Conservation (phyloP, 2,113 vertebrate species). For the Speoplatyrhinus poulsoni region DNA sequence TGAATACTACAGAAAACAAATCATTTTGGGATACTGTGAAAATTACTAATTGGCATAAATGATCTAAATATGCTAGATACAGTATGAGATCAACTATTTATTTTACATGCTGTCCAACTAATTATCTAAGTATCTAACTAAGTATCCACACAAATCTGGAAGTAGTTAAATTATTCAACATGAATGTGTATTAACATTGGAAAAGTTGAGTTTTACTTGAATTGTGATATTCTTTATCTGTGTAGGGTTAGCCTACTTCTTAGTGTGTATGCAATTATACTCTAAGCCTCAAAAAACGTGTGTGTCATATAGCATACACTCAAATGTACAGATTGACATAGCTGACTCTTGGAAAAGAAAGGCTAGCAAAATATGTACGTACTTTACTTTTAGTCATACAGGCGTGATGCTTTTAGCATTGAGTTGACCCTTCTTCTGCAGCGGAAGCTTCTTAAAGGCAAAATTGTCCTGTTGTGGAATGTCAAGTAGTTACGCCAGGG, state of each 20-base stretch:
- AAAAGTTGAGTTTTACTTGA: too few species aligned
- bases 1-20: not conserved
- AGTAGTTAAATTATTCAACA: not conserved
- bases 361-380: slow-evolving; percentile 22
- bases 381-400: not conserved
- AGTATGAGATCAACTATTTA: too few species aligned
- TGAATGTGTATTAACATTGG: too few species aligned
- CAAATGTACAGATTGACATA: too few species aligned
- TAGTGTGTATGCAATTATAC: too few species aligned
- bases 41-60: not conserved
- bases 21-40: not conserved
- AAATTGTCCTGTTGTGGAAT: slow-evolving; percentile 59
- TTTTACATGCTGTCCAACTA: too few species aligned
- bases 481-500: slow-evolving; percentile 59
- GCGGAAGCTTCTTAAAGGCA: slow-evolving; percentile 39
- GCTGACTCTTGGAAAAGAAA: not conserved
- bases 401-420: slow-evolving; percentile 26
- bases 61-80: too few species aligned
- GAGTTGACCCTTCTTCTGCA: slow-evolving; percentile 23
- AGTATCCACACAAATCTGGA: not conserved
- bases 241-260: not conserved
- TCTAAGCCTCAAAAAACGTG: too few species aligned
- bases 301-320: not conserved
- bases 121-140: too few species aligned
- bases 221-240: too few species aligned